phyloP scores from a whole-genome alignment of 2,797 vertebrate species.

The Perodicticus potto region DNA sequence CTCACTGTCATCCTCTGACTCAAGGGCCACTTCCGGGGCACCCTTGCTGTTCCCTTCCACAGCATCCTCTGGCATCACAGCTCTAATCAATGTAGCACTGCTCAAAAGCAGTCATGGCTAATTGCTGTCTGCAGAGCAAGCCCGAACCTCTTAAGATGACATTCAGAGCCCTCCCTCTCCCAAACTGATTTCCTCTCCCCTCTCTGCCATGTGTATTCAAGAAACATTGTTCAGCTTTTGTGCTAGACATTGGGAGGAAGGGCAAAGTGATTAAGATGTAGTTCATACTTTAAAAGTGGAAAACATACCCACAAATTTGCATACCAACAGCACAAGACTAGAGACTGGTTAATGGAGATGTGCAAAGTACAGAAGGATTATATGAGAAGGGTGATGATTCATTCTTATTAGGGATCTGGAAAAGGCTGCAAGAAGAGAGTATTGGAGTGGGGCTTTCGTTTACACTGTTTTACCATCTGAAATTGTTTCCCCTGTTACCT shows the following conservation, averaged over 20 bases:
- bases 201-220: not conserved
- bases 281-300: not conserved
- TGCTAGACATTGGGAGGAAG: not conserved
- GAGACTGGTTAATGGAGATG: not conserved
- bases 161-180: not conserved
- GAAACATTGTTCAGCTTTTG: not conserved
- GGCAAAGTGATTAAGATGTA: not conserved
- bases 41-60: not conserved
- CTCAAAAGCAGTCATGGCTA: not conserved
- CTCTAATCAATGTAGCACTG: not conserved
- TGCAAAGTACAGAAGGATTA: fast-evolving
- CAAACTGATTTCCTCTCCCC: not conserved
- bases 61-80: fast-evolving
- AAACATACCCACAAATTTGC: fast-evolving
- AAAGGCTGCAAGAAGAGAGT: not conserved
- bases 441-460: not conserved
- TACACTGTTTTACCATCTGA: not conserved
- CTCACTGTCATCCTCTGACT: fast-evolving
- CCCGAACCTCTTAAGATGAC: not conserved
- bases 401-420: not conserved
- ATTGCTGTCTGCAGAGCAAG: not conserved
- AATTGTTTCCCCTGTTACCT: not conserved
- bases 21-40: fast-evolving
- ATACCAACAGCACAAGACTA: not conserved
- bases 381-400: not conserved